phyloP scores from a whole-genome alignment of 2,113 vertebrate species.

The Felis chaus region DNA sequence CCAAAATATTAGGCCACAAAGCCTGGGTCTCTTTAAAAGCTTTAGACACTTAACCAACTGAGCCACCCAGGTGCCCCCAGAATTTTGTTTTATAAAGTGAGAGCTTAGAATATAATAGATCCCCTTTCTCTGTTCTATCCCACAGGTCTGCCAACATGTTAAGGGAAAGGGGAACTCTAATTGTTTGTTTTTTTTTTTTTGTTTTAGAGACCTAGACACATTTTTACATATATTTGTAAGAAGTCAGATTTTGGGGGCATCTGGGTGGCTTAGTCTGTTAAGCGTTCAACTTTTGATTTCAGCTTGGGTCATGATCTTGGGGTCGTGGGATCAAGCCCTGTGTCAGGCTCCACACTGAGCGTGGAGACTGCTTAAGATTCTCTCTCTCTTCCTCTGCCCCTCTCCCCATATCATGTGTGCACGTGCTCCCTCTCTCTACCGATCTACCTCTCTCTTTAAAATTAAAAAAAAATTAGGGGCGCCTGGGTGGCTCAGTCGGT shows the following conservation, averaged over 20 bases:
- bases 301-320: too few species aligned
- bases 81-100: background rate
- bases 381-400: too few species aligned
- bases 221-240: background rate
- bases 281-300: too few species aligned
- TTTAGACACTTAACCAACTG: background rate
- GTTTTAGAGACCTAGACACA: background rate
- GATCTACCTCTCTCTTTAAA: too few species aligned
- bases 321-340: too few species aligned
- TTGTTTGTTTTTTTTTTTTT: background rate
- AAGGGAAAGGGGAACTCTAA: background rate
- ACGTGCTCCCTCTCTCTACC: too few species aligned
- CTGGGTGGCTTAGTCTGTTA: too few species aligned
- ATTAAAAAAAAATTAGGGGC: too few species aligned
- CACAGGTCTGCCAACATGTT: background rate
- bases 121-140: background rate
- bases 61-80: background rate
- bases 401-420: too few species aligned
- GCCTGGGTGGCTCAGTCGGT: too few species aligned
- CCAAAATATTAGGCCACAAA: background rate
- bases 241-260: background rate
- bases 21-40: background rate
- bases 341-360: too few species aligned
- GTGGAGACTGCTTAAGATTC: too few species aligned
- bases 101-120: background rate